These are phyloP conservation scores for Parnassius orleans DNA, from an alignment of 2,888 invertebrate species.

Conservation along the genomic window DNA sequence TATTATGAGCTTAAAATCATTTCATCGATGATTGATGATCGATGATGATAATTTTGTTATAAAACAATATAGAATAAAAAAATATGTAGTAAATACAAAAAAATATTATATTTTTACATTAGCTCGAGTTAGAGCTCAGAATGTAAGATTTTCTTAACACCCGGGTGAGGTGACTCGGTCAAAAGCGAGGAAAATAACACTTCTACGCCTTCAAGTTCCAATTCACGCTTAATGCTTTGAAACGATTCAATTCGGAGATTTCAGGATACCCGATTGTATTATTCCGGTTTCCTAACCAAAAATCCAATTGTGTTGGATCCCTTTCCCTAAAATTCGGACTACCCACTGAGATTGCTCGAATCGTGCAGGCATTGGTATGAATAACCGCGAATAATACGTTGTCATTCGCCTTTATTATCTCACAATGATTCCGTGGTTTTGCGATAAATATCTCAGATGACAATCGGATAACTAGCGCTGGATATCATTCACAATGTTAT, in stretches of 20 bases:
- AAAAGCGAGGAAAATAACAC: conserved; percentile 55
- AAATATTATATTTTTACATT: too few species aligned
- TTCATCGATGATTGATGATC: too few species aligned
- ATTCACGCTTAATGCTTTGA: conserved; percentile 69
- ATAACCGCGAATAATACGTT: conserved; percentile 77
- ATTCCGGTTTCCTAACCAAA: conserved; percentile 80
- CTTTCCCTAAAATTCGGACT: conserved; percentile 68
- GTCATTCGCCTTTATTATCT: conserved; percentile 80
- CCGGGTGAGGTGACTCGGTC: conserved; percentile 55
- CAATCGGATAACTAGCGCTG: conserved; percentile 58
- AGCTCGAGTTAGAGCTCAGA: too few species aligned
- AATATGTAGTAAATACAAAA: too few species aligned
- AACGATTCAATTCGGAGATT: conserved; percentile 80
- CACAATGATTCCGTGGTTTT: conserved; percentile 78
- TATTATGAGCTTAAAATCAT: too few species aligned
- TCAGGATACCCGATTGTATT: conserved; percentile 78
- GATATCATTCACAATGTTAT: conserved; percentile 47
- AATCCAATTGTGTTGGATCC: conserved; percentile 78
- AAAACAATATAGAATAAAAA: too few species aligned
- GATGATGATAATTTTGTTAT: too few species aligned
- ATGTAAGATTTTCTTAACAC: conserved; percentile 26
- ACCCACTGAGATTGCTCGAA: conserved; percentile 76
- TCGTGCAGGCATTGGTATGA: conserved; percentile 63
- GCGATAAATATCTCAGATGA: conserved; percentile 74
- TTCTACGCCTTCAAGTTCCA: conserved; percentile 50